Base-by-base conservation (phyloP, 1,140 invertebrate species). In the Trachymyrmex septentrionalis region DNA sequence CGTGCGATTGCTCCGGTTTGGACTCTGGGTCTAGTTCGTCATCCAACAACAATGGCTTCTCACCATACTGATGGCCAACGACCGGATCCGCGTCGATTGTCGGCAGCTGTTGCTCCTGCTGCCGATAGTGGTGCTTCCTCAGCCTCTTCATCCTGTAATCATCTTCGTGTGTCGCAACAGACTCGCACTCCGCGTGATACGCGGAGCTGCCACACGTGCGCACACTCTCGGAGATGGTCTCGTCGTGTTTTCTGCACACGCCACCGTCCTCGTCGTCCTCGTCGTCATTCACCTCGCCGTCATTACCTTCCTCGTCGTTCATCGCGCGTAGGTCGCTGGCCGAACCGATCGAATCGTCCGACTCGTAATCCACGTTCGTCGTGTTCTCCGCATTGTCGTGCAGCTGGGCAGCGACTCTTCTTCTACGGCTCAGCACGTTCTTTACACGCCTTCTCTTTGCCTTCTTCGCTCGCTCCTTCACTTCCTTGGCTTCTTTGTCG, bases 61-160 rank as follows among this genome's bases (percentile, higher is more conserved):
- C 97, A 2, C 97, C 97, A 89, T 98, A 98, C 80, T 97, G 96
- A 94, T 98, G 97, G 0, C 97, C 97, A 1, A 98, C 96, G 69
- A 97, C 88, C 0, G 94, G 94, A 78, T 94, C 94, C 10, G 91
- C 89, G 0, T 92, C 86, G 48, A 94, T 93, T 0, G 89, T 92
- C 0, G 92, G 71, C 80, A 87, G 81, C 2, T 86, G 75, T 16
- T 89, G 86, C 1, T 77, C 30, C 7, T 80, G 76, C 34, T 85
- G 81, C 24, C 69, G 50, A 34, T 86, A 76, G 27, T 88, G 67
- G 27, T 87, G 85, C 44, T 73, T 91, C 24, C 63, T 91, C 10
- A 82, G 69, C 27, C 88, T 93, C 66, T 90, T 93, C 50, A 93
- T 89, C 53, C 93, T 87, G 5, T 92, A 92, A 84, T 97, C 96